phyloP scores from a whole-genome alignment of 2,797 vertebrate genomes.

The Chelon auratus region DNA sequence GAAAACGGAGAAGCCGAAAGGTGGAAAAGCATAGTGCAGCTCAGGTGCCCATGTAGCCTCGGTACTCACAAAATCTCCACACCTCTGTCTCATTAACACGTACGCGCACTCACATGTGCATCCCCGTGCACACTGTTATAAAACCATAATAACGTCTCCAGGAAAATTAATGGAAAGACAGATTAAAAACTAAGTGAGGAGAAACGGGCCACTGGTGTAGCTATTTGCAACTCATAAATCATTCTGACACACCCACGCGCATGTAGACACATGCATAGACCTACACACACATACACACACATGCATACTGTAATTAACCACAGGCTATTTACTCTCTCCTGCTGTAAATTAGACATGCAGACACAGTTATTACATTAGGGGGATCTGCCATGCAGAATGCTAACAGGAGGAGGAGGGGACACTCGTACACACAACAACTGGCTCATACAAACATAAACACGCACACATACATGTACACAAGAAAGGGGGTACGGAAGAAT shows the following conservation, averaged over 20 bases:
- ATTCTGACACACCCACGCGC: constrained; percentile 84
- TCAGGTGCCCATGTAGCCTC: constrained; percentile 49
- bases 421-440: constrained; percentile 69
- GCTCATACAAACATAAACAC: constrained; percentile 78
- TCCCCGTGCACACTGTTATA: constrained; percentile 77
- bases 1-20: constrained; percentile 26
- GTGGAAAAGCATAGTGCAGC: constrained; percentile 32
- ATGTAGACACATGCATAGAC: constrained; percentile 73
- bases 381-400: constrained; percentile 86
- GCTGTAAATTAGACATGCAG: constrained; percentile 96
- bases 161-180: constrained; percentile 89
- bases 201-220: constrained; percentile 87
- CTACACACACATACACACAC: constrained; percentile 53
- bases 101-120: constrained; percentile 73
- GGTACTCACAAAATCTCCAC: constrained; percentile 69
- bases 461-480: constrained; percentile 68
- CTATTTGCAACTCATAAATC: constrained; percentile 87
- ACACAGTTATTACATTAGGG: constrained; percentile 92
- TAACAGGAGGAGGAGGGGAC: constrained; percentile 80
- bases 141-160: constrained; percentile 85
- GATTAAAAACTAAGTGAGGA: constrained; percentile 91
- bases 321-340: constrained; percentile 98
- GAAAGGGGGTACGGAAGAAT: constrained; percentile 80
- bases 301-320: constrained; percentile 86
- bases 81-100: constrained; percentile 75